A percentile compares a stretch with the other conserved stretches of the same genome.
Evolutionary conservation across 2,797 vertebrate species (phyloP).

Genomic region (Selene dorsalis): DNA sequence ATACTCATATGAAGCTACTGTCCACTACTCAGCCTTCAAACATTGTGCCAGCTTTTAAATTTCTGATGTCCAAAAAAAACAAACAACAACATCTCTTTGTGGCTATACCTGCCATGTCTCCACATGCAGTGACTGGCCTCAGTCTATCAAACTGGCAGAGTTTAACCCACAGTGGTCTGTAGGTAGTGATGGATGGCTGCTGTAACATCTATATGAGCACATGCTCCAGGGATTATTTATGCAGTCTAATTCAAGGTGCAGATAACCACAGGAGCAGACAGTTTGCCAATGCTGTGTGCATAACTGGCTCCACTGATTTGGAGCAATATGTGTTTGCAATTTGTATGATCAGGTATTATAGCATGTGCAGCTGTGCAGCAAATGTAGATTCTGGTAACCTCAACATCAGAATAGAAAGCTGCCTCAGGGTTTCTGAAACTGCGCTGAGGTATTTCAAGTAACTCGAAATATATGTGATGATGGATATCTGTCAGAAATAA

Average conservation of each 20-base stretch:
- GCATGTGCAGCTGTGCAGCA: not conserved
- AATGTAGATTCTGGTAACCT: not conserved
- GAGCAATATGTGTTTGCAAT: not conserved
- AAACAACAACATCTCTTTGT: not conserved
- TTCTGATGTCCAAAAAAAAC: too few species aligned
- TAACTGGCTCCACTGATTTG: not conserved
- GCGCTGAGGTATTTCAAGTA: not conserved
- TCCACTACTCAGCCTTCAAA: too few species aligned
- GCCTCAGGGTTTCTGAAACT: not conserved
- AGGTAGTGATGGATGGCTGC: too few species aligned
- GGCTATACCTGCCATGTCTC: not conserved
- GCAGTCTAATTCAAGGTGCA: not conserved
- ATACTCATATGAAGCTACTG: not conserved
- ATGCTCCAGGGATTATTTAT: not conserved
- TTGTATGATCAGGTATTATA: not conserved
- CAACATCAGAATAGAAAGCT: not conserved
- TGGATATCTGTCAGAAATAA: constrained; percentile 9
- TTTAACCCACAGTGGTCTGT: too few species aligned
- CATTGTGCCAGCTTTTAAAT: too few species aligned
- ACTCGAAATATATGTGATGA: constrained; percentile 9
- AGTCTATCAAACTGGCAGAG: too few species aligned
- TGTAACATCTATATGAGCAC: too few species aligned
- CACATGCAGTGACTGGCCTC: too few species aligned
- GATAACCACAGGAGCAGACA: not conserved
- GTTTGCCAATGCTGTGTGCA: not conserved